phyloP scores from a whole-genome alignment of 2,113 vertebrate genomes.

The Tauraco erythrolophus region DNA sequence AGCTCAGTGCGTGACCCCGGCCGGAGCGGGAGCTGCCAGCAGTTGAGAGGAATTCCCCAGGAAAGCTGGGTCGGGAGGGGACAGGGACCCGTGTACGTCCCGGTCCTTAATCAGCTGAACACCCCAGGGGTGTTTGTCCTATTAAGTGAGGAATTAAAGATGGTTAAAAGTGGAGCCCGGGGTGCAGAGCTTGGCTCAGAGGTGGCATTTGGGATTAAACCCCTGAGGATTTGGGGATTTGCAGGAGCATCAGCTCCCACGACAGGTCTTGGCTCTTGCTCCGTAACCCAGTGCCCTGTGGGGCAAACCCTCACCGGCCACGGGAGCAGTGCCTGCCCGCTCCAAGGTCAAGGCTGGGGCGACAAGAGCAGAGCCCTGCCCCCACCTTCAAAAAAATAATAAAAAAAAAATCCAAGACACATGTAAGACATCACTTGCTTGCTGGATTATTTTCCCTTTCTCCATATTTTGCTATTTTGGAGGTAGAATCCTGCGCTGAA shows the following conservation, averaged over 20 bases:
- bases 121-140: too few species aligned
- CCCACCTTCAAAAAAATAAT: neutral
- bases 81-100: neutral
- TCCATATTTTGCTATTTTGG: rapidly evolving
- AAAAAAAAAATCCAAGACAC: neutral
- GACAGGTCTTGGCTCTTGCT: neutral
- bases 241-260: neutral
- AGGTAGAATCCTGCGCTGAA: rapidly evolving
- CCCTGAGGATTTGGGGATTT: neutral
- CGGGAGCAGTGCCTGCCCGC: neutral
- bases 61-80: neutral
- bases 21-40: neutral
- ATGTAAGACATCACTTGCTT: rapidly evolving
- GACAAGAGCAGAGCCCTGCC: neutral
- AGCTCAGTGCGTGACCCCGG: slow-evolving; percentile 33
- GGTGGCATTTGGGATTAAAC: neutral
- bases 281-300: rapidly evolving
- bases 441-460: neutral
- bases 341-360: neutral
- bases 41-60: slow-evolving; percentile 32
- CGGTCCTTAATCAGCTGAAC: rapidly evolving
- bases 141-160: neutral
- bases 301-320: neutral
- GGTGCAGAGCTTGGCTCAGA: rapidly evolving
- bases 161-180: rapidly evolving